Base-by-base conservation (phyloP, 2,888 invertebrate species). In the Drosophila kuntzei region DNA sequence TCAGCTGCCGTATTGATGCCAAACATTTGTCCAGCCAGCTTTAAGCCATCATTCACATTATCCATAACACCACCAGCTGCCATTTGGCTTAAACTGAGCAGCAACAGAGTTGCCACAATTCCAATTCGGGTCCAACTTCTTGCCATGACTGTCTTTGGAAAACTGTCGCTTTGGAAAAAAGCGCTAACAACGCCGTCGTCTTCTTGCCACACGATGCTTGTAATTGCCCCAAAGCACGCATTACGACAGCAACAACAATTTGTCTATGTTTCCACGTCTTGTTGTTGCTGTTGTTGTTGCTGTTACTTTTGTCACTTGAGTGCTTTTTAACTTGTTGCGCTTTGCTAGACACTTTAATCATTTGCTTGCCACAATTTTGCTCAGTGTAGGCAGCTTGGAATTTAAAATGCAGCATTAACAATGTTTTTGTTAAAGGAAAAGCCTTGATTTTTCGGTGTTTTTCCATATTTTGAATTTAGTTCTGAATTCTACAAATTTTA, bases 1-100 rank as follows among this genome's bases (percentile, higher is more conserved):
- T 94, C 94, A 29, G 92, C 93, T 0, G 94, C 94, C 0, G 92
- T 92, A 41, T 92, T 92, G n/a, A 92, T 91, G 59, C 92, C 92
- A 75, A 92, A 89, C 89, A 92, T 91, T 85, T 92, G 90, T 0
- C 92, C 92, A 3, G 92, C 92, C 64, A 88, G 75, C 69, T 91
- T 92, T 0, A 92, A 64, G 12, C 92, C 91, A 76, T 89, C 90
- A 41, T 89, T 90, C 1, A 92, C 83, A 65, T 91, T 91, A 34
- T 92, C 92, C 82, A 92, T 89, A 0, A 92, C 84, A 3, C 89
- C 91, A 8, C 90, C 86, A 50, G 82, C 77, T 22, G 62, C 49
- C 41, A 49, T 58, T 25, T 74, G 54, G 29, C 69, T 55, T 3
- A 37, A 22, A 5, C 65, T 29, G 20, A 74, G 47, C 60, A 72